Evolutionary conservation across 2,797 vertebrate genomes (phyloP), one percentile per base, ranked within the genome.

Genomic region (Hyperoplus lanceolatus): DNA sequence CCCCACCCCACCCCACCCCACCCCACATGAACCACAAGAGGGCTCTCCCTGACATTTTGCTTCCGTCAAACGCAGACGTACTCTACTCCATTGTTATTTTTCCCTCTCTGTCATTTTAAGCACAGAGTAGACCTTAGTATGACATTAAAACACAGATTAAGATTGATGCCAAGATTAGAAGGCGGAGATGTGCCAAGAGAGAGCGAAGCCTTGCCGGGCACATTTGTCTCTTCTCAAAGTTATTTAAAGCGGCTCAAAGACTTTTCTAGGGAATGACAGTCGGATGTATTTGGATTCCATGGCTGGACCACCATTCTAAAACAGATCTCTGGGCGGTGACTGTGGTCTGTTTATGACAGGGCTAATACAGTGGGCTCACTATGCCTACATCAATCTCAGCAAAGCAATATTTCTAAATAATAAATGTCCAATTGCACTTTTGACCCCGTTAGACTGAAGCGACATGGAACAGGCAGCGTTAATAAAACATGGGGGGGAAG

Each of bases 171-270:
- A 60, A 75, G 74, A 83, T 85, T 68, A 84, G 42, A 84, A 75
- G 80, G 71, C 70, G 3, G 62, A 60, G 63, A 42, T 12, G 8
- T 6, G 13, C 64, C 16, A 54, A 54, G 82, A 55, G 56, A 46
- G 41, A 63, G n/a, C 55, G 29, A 29, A 29, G 29, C 29, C 29
- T 50, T 57, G 41, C 6, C 1, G 46, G 55, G 75, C 73, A 60
- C 54, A 74, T 61, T 12, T 54, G 16, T 46, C 57, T 73, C 63
- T 50, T 78, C 64, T 0, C 70, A 74, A 56, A 55, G 80, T 45
- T 83, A 85, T 84, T 84, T 87, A 75, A 75, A 77, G 71, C 59
- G 18, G 57, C 61, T 84, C 51, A 74, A 75, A 85, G 73, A 71
- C 51, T 76, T 29, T 80, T 75, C 2, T 8, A 53, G 36, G 69